A percentile compares a stretch with the other conserved stretches of the same genome.
phyloP scores from a whole-genome alignment of 2,113 vertebrate species.

The Marmota flaviventris region DNA sequence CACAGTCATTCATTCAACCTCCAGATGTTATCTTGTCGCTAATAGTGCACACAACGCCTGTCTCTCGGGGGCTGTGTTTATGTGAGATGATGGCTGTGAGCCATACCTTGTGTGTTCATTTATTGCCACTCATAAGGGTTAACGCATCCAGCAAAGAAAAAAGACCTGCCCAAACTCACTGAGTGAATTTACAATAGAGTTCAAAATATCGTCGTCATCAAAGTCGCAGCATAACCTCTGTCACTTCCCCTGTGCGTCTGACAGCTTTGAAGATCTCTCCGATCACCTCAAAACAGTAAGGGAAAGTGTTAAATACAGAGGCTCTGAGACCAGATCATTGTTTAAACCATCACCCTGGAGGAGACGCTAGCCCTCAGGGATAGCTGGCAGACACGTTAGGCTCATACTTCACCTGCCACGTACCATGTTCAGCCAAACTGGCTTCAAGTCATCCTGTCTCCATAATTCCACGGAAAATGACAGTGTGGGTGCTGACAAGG shows the following conservation, averaged over 20 bases:
- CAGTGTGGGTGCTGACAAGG: not conserved
- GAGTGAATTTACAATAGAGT: not conserved
- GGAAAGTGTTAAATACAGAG: not conserved
- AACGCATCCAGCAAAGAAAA: not conserved
- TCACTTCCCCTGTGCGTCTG: not conserved
- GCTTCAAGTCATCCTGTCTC: not conserved
- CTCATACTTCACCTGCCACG: fast-evolving
- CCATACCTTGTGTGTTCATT: not conserved
- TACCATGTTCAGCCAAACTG: not conserved
- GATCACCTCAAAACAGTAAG: not conserved
- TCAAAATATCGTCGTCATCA: not conserved
- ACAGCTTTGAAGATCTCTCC: not conserved
- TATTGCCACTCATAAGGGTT: not conserved
- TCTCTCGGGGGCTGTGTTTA: not conserved
- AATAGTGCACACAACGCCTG: fast-evolving
- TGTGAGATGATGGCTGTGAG: not conserved
- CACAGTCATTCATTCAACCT: no score
- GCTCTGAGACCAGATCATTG: not conserved
- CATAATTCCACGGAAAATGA: not conserved
- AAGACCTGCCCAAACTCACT: not conserved
- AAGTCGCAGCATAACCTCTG: not conserved
- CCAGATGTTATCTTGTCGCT: no score
- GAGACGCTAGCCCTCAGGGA: fast-evolving
- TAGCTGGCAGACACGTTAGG: not conserved
- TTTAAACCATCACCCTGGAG: not conserved